These are phyloP conservation scores for Elaphurus davidianus DNA, from an alignment of 2,113 vertebrate species.

Conservation along the genomic window DNA sequence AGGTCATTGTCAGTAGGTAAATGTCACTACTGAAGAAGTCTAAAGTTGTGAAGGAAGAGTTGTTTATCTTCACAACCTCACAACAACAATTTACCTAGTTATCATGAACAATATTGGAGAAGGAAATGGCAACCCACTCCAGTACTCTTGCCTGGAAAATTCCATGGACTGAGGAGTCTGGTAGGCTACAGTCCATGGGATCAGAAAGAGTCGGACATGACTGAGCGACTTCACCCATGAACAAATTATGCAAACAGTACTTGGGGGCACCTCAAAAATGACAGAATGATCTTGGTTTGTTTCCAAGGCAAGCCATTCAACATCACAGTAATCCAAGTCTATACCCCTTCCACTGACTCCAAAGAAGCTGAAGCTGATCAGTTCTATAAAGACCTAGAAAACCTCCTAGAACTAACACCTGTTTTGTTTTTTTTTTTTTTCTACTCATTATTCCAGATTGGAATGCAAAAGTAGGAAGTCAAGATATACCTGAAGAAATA, in stretches of 20 bases:
- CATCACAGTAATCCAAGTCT: background rate
- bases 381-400: background rate
- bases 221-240: background rate
- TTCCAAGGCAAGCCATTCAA: background rate
- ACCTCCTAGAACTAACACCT: background rate
- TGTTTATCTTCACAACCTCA: background rate
- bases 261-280: background rate
- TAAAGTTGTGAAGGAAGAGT: background rate
- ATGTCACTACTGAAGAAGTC: background rate
- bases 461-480: background rate
- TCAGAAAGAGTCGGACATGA: too few relatives aligned
- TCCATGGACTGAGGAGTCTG: too few relatives aligned
- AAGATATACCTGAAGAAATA: background rate
- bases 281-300: background rate
- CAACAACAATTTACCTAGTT: background rate
- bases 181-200: too few relatives aligned
- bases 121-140: too few relatives aligned
- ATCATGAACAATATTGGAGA: background rate
- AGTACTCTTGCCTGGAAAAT: too few relatives aligned
- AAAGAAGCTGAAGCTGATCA: background rate
- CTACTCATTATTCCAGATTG: background rate
- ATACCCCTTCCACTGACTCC: background rate
- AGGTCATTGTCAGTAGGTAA: background rate
- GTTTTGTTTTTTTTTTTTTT: background rate
- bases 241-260: background rate